Conservation (phyloP, 2,888 invertebrate genomes). For the Orthosia gothica region DNA sequence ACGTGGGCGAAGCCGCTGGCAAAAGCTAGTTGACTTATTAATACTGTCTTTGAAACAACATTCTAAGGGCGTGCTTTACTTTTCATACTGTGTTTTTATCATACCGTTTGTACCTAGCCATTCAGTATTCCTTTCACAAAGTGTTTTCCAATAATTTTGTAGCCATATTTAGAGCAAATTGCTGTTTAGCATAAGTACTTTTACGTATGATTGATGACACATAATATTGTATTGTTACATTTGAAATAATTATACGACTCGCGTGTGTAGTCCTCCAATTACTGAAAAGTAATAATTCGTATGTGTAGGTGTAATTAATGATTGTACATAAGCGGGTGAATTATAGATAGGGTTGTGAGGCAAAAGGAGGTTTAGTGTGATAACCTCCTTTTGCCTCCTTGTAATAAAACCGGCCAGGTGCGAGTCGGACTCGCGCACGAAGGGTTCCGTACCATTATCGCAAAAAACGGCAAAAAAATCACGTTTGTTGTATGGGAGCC, state of each 20-base stretch:
- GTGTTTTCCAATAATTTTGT: neutral
- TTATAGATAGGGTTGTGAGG: neutral
- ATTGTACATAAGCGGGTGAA: neutral
- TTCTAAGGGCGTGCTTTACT: neutral
- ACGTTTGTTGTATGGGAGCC: no score
- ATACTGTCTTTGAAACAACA: neutral
- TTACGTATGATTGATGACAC: conserved; percentile 5
- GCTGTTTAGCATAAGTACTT: neutral
- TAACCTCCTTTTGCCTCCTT: no score
- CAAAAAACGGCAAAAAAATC: no score
- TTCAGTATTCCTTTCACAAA: neutral
- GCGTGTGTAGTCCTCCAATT: conserved; percentile 12
- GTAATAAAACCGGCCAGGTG: no score
- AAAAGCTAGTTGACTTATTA: no score
- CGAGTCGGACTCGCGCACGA: no score
- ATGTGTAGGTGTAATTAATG: neutral
- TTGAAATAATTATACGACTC: neutral
- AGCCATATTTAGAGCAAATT: neutral
- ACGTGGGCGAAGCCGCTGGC: no score
- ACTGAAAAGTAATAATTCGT: neutral
- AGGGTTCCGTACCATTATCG: no score
- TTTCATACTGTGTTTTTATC: neutral
- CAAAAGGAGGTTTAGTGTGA: no score
- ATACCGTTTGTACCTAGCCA: neutral
- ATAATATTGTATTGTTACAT: neutral